A percentile compares a stretch with the other conserved stretches of the same genome.
phyloP scores from a whole-genome alignment of 2,888 invertebrate genomes.

The Malthinus seriepunctatus region DNA sequence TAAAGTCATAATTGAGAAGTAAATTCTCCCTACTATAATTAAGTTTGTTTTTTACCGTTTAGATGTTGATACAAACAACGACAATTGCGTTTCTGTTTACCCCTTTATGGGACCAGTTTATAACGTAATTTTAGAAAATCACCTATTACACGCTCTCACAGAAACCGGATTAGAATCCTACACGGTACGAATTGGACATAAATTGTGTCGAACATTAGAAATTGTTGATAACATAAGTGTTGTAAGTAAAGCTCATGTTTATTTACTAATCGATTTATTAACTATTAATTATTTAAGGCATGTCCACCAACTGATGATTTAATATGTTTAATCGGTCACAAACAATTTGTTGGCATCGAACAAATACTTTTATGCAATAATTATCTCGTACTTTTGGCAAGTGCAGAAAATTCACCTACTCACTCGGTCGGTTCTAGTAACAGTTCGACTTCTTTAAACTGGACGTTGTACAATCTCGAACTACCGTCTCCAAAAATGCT shows the following conservation, averaged over 20 bases:
- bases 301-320: conserved; percentile 63
- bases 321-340: conserved; percentile 67
- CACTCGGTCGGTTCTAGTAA: conserved; percentile 52
- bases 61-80: conserved; percentile 41
- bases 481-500: conserved; percentile 66
- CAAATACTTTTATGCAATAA: conserved; percentile 56
- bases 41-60: too few relatives aligned
- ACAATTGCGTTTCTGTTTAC: conserved; percentile 66
- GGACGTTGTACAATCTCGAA: conserved; percentile 76
- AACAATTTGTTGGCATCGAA: conserved; percentile 69
- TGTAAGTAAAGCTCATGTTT: conserved; percentile 41
- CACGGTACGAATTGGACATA: conserved; percentile 67
- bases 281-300: conserved; percentile 47
- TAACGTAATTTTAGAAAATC: conserved; percentile 68
- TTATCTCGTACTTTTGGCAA: conserved; percentile 61
- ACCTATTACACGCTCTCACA: conserved; percentile 73
- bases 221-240: conserved; percentile 55
- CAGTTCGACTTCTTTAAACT: conserved; percentile 54
- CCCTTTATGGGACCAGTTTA: conserved; percentile 73
- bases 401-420: conserved; percentile 60
- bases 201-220: conserved; percentile 58
- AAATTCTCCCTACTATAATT: too few relatives aligned
- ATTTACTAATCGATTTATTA: not conserved
- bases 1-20: too few relatives aligned
- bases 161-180: conserved; percentile 78